These are phyloP conservation scores for Potamilus streckersoni DNA, from an alignment of 1,140 invertebrate genomes.

Conservation along the genomic window DNA sequence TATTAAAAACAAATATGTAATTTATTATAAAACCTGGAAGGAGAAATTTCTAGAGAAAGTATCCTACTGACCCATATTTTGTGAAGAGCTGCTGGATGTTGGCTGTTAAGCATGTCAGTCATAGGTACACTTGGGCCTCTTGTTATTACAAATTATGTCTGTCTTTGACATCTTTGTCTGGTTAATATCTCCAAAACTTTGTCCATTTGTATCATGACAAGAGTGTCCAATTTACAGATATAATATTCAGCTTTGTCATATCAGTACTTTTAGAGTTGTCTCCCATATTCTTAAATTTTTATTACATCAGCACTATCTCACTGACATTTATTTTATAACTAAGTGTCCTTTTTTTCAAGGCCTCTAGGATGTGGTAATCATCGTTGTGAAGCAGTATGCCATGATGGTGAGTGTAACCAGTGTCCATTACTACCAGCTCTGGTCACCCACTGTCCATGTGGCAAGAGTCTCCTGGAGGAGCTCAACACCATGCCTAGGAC, in stretches of 20 bases:
- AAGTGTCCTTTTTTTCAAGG: conserved; percentile 34
- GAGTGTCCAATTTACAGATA: background rate
- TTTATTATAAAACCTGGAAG: too few relatives aligned
- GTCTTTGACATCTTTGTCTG: too few relatives aligned
- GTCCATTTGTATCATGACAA: background rate
- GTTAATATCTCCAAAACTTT: too few relatives aligned
- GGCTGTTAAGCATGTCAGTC: too few relatives aligned
- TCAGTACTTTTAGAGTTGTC: background rate
- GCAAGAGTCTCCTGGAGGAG: conserved; percentile 74
- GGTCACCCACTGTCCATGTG: conserved; percentile 87
- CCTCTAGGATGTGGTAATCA: conserved; percentile 66
- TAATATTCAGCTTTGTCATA: background rate
- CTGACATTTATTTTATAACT: conserved; percentile 6
- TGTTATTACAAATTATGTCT: too few relatives aligned
- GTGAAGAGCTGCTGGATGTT: too few relatives aligned
- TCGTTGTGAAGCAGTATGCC: conserved; percentile 61
- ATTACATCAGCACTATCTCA: background rate
- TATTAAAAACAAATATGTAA: too few relatives aligned
- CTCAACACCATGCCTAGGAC: conserved; percentile 61
- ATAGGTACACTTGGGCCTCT: too few relatives aligned
- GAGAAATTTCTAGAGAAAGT: too few relatives aligned
- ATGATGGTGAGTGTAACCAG: conserved; percentile 55
- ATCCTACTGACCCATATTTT: too few relatives aligned
- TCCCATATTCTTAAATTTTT: background rate
- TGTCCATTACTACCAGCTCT: conserved; percentile 59